Evolutionary conservation across 2,888 invertebrate species (phyloP).

Genomic region (Ceratothoa steindachneri): DNA sequence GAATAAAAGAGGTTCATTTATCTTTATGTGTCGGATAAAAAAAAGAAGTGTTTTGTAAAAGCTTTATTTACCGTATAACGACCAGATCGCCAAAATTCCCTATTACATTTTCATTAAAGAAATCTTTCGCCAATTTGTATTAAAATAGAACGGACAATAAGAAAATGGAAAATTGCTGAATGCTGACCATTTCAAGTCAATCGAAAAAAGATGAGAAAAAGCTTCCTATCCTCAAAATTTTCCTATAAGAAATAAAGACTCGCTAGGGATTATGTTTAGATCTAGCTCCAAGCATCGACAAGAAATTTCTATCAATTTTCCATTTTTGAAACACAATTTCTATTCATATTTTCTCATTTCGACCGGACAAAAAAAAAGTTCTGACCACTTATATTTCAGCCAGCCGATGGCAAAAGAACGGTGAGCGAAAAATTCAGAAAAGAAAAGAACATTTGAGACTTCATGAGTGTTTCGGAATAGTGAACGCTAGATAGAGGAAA

Average conservation of each 20-base stretch:
- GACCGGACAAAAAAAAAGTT: not conserved
- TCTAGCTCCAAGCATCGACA: conserved; percentile 21
- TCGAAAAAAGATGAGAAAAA: not conserved
- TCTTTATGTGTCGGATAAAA: too few relatives aligned
- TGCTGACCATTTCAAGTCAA: not conserved
- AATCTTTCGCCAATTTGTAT: not conserved
- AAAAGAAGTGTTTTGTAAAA: too few relatives aligned
- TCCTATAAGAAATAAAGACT: not conserved
- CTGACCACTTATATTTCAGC: conserved; percentile 6
- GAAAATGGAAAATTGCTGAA: not conserved
- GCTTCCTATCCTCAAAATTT: not conserved
- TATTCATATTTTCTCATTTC: conserved; percentile 44
- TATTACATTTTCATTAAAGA: not conserved
- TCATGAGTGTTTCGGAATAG: too few relatives aligned
- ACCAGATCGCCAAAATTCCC: too few relatives aligned
- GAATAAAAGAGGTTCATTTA: not conserved
- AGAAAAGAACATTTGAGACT: too few relatives aligned
- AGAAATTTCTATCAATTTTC: conserved; percentile 43
- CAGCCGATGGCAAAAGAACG: not conserved
- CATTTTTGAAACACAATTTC: conserved; percentile 43
- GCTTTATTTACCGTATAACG: too few relatives aligned
- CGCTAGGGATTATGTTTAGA: conserved; percentile 37
- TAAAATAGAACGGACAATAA: not conserved
- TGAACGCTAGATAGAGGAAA: too few relatives aligned
- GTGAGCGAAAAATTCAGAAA: too few relatives aligned